These are phyloP conservation scores for Tinamus major DNA, from an alignment of 2,797 vertebrate genomes.

Conservation along the genomic window DNA sequence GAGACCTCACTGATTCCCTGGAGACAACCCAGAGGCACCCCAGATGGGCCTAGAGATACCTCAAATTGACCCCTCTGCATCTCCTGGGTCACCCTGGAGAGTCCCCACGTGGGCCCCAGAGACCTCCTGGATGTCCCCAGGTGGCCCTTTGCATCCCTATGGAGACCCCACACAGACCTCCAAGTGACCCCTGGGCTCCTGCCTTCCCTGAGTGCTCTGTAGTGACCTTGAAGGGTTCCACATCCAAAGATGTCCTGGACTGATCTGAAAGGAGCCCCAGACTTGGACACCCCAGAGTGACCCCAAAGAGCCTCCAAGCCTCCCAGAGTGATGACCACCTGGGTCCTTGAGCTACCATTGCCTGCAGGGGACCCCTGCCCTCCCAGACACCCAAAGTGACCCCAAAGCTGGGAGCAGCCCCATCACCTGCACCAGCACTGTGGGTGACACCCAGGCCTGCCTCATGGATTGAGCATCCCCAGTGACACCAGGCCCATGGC, in stretches of 20 bases:
- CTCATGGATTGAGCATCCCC: not conserved
- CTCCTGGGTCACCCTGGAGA: too few relatives aligned
- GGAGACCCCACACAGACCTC: not conserved
- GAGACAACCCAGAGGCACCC: not conserved
- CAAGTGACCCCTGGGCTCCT: too few relatives aligned
- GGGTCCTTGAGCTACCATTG: not conserved
- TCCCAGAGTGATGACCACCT: not conserved
- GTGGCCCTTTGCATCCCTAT: not conserved
- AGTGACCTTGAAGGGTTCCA: not conserved
- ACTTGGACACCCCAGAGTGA: not conserved
- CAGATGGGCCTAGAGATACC: too few relatives aligned
- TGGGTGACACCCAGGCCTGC: not conserved
- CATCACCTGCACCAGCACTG: too few relatives aligned
- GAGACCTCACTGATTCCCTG: not conserved
- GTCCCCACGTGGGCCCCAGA: fast-evolving
- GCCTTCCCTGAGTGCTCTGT: not conserved
- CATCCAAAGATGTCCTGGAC: not conserved
- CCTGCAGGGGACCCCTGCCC: not conserved
- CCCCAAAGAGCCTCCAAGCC: not conserved
- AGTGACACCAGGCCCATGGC: too few relatives aligned
- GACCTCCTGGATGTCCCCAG: not conserved
- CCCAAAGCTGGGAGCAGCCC: not conserved
- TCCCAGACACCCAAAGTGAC: not conserved
- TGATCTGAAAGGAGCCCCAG: not conserved
- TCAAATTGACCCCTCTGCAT: not conserved